Evolutionary conservation across 2,113 vertebrate species (phyloP).

Genomic region (Silurus meridionalis): DNA sequence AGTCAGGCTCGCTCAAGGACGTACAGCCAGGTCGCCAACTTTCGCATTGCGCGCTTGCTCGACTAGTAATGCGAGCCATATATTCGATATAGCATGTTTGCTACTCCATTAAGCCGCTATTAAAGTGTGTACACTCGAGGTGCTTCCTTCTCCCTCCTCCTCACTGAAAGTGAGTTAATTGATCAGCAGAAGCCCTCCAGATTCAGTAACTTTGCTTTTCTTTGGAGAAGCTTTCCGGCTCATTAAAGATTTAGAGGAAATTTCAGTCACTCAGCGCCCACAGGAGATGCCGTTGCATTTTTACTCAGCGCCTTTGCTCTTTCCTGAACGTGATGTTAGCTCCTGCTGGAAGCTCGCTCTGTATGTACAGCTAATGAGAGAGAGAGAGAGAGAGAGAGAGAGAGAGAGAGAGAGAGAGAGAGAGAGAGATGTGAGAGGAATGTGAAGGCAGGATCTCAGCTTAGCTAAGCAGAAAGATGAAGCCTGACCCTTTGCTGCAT

Average conservation of each 20-base stretch:
- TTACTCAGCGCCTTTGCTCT: conserved; percentile 51
- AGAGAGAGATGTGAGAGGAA: conserved; percentile 25
- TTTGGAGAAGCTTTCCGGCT: conserved; percentile 73
- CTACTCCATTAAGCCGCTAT: conserved; percentile 50
- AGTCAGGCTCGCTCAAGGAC: background rate
- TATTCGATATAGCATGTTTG: conserved; percentile 41
- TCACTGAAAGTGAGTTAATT: conserved; percentile 52
- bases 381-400: conserved; percentile 23
- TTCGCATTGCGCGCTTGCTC: background rate
- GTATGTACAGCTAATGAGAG: conserved; percentile 44
- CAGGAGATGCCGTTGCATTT: conserved; percentile 77
- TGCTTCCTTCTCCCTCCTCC: background rate
- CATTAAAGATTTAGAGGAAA: conserved; percentile 80
- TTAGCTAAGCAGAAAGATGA: conserved; percentile 59
- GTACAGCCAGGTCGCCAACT: background rate
- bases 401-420: conserved; percentile 5
- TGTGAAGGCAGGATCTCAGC: conserved; percentile 44
- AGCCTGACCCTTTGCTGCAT: conserved; percentile 41
- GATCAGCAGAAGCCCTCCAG: conserved; percentile 49
- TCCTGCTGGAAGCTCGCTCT: conserved; percentile 45
- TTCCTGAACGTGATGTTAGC: conserved; percentile 50
- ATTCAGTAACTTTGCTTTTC: conserved; percentile 55
- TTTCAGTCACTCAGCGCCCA: conserved; percentile 78
- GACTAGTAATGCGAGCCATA: conserved; percentile 10
- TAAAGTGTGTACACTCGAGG: conserved; percentile 47